Conservation (phyloP, 2,797 vertebrate genomes). For the Enteromius radiatus region DNA sequence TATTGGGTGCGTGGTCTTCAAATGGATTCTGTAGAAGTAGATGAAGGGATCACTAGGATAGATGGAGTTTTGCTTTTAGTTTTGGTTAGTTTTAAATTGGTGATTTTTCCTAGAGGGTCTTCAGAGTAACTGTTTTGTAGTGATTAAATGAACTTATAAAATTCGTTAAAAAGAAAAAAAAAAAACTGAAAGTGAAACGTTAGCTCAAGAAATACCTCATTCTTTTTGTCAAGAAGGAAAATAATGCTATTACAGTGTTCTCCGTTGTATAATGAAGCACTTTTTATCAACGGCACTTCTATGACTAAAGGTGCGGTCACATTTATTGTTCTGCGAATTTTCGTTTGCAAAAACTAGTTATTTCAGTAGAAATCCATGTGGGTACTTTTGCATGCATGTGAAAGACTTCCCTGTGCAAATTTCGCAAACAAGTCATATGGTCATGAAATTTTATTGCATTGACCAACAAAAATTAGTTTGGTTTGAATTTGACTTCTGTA, state of each 20-base stretch:
- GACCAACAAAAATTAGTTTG: not conserved
- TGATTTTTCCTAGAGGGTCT: constrained; percentile 28
- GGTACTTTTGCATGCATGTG: not conserved
- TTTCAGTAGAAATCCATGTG: not conserved
- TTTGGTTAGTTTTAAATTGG: constrained; percentile 51
- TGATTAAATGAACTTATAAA: constrained; percentile 45
- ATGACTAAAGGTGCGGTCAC: constrained; percentile 50
- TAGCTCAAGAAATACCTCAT: constrained; percentile 56
- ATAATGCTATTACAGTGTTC: constrained; percentile 57
- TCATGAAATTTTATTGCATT: not conserved
- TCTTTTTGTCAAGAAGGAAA: constrained; percentile 42
- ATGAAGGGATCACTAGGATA: constrained; percentile 47
- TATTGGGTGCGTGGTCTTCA: constrained; percentile 6
- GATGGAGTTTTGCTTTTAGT: constrained; percentile 55
- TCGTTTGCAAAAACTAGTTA: not conserved
- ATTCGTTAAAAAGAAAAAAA: constrained; percentile 42
- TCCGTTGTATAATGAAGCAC: constrained; percentile 62
- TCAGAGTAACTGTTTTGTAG: constrained; percentile 55
- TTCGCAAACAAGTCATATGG: not conserved
- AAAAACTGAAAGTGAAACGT: constrained; percentile 23
- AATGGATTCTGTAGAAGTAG: constrained; percentile 43
- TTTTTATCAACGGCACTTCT: constrained; percentile 63
- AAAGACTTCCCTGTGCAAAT: not conserved
- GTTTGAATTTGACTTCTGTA: not conserved
- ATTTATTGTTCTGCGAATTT: constrained; percentile 7